These are phyloP conservation scores for Heliocidaris tuberculata DNA, from an alignment of 35 echinoderm and acorn worm genomes.

Conservation along the genomic window DNA sequence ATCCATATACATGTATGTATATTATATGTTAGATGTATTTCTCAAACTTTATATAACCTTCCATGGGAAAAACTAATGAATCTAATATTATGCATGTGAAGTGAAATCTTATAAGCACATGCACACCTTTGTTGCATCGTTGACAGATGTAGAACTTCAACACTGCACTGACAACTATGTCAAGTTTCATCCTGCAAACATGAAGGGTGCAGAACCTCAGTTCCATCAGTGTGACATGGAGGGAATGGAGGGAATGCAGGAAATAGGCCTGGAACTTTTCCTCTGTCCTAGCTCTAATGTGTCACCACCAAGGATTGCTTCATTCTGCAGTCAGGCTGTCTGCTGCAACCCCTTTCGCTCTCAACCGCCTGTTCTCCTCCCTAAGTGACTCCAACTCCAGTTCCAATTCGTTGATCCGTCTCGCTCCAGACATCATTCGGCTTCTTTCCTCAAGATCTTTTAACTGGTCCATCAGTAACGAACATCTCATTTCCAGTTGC, in stretches of 20 bases:
- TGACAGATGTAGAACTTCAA: neutral
- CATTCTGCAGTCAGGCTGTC: neutral
- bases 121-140: neutral
- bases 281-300: neutral
- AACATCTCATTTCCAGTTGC: neutral
- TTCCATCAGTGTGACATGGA: no score
- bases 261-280: neutral
- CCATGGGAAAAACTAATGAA: neutral
- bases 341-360: neutral
- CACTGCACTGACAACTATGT: neutral
- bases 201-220: neutral
- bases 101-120: neutral
- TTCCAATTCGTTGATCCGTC: neutral
- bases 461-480: neutral
- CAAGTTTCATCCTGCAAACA: neutral
- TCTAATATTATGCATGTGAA: neutral
- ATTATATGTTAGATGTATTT: neutral
- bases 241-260: no score
- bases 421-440: neutral
- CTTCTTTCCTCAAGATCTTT: constrained; percentile 11
- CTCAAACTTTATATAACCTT: neutral
- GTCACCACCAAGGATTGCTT: neutral
- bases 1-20: neutral
- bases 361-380: neutral
- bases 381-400: neutral